Conservation (phyloP, 2,797 vertebrate genomes). For the Phoebastria nigripes region DNA sequence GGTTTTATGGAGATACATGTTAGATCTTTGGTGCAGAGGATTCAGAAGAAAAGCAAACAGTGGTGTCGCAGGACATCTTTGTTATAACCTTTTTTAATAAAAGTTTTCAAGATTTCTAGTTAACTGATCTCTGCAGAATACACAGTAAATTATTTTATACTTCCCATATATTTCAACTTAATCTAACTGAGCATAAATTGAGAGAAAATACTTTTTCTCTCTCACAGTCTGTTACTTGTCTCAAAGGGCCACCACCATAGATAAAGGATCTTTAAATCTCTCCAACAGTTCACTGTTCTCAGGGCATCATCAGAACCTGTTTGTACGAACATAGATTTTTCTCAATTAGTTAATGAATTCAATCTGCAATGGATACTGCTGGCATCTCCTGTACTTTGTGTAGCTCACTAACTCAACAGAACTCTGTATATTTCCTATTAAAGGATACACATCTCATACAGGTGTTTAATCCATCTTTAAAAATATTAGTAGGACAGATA, state of each 20-base stretch:
- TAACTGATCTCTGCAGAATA: slow-evolving; percentile 23
- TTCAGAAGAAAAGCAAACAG: not conserved
- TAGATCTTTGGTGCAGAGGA: not conserved
- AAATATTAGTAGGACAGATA: not conserved
- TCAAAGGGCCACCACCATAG: not conserved
- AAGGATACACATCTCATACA: fast-evolving
- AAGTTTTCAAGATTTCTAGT: not conserved
- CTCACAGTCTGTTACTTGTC: not conserved
- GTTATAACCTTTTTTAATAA: not conserved
- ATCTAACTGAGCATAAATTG: not conserved
- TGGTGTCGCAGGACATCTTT: not conserved
- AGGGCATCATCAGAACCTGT: not conserved
- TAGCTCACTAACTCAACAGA: not conserved
- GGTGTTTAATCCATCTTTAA: not conserved
- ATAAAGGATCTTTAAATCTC: not conserved
- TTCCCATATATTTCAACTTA: not conserved
- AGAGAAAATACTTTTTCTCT: not conserved
- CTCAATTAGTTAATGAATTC: not conserved
- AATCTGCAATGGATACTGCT: not conserved
- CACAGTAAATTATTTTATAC: not conserved
- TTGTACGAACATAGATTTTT: fast-evolving
- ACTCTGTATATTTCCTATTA: not conserved
- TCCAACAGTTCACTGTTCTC: not conserved
- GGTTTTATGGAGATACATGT: not conserved
- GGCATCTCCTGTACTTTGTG: not conserved